Percentiles rank a stretch among this genome's conserved stretches.
phyloP scores from a whole-genome alignment of 1,140 invertebrate species.

The Drosophila sulfurigaster region DNA sequence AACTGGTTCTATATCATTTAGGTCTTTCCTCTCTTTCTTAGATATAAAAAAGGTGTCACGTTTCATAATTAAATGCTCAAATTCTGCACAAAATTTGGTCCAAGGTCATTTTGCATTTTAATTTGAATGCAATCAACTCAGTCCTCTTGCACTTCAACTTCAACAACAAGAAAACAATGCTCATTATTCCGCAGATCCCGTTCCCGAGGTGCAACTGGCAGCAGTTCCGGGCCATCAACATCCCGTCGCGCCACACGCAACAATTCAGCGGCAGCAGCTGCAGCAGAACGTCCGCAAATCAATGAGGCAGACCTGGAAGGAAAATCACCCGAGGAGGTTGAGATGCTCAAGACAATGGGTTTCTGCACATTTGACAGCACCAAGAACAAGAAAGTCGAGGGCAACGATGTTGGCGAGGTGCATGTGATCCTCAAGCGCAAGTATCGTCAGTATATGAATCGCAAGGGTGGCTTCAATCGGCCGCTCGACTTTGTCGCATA shows the following conservation, averaged over 20 bases:
- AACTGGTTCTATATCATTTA: slow-evolving; percentile 28
- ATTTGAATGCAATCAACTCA: slow-evolving; percentile 69
- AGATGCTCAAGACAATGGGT: slow-evolving; percentile 98
- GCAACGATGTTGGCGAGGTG: slow-evolving; percentile 96
- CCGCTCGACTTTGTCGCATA: slow-evolving; percentile 97
- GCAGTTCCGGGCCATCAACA: slow-evolving; percentile 71
- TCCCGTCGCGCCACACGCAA: slow-evolving; percentile 72
- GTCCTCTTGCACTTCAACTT: background rate
- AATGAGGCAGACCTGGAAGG: slow-evolving; percentile 86
- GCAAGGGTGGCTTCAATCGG: slow-evolving; percentile 99
- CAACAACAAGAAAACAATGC: background rate
- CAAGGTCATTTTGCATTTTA: slow-evolving; percentile 21
- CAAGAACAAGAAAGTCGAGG: slow-evolving; percentile 97
- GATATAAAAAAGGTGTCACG: slow-evolving; percentile 41
- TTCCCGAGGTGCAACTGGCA: slow-evolving; percentile 61
- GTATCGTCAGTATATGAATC: slow-evolving; percentile 99
- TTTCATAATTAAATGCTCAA: slow-evolving; percentile 71
- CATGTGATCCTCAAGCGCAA: slow-evolving; percentile 98
- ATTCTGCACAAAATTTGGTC: slow-evolving; percentile 29
- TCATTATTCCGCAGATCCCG: slow-evolving; percentile 68
- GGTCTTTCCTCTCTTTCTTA: background rate
- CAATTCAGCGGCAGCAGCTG: slow-evolving; percentile 59
- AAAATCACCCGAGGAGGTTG: slow-evolving; percentile 95
- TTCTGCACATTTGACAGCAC: slow-evolving; percentile 98
- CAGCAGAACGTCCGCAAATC: slow-evolving; percentile 77